These are phyloP conservation scores for Chrysotoxum bicinctum DNA, from an alignment of 2,888 invertebrate species.

Conservation along the genomic window DNA sequence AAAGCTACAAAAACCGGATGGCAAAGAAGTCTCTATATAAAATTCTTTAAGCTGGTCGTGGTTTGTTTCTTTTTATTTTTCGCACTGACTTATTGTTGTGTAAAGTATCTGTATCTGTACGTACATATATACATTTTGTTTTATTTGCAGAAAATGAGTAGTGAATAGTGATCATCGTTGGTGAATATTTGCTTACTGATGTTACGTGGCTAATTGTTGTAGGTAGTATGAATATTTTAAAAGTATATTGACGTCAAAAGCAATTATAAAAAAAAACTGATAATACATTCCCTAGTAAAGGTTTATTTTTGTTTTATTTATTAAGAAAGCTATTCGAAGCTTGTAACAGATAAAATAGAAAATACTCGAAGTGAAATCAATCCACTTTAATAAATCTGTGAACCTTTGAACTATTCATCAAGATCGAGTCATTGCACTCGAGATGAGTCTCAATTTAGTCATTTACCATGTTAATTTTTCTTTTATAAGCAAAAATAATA, in stretches of 20 bases:
- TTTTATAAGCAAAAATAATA: too few relatives aligned
- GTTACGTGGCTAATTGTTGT: conserved; percentile 10
- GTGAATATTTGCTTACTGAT: conserved; percentile 6
- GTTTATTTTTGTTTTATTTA: not conserved
- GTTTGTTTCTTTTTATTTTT: conserved; percentile 16
- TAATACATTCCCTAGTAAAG: not conserved
- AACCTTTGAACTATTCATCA: not conserved
- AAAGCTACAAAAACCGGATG: conserved; percentile 58
- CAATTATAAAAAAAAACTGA: not conserved
- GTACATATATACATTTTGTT: not conserved
- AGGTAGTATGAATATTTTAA: not conserved
- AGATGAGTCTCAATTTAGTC: too few relatives aligned
- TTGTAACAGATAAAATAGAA: not conserved
- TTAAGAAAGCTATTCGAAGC: not conserved
- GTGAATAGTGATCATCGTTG: conserved; percentile 4
- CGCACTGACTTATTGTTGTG: conserved; percentile 23
- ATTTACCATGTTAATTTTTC: too few relatives aligned
- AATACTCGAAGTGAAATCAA: not conserved
- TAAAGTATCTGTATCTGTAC: not conserved
- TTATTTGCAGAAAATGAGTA: not conserved
- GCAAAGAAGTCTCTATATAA: conserved; percentile 42
- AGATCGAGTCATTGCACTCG: too few relatives aligned
- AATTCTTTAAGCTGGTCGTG: conserved; percentile 53
- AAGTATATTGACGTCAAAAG: conserved; percentile 9
- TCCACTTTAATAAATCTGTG: not conserved